phyloP scores from a whole-genome alignment of 2,888 invertebrate species.

The Hofmannophila pseudospretella region DNA sequence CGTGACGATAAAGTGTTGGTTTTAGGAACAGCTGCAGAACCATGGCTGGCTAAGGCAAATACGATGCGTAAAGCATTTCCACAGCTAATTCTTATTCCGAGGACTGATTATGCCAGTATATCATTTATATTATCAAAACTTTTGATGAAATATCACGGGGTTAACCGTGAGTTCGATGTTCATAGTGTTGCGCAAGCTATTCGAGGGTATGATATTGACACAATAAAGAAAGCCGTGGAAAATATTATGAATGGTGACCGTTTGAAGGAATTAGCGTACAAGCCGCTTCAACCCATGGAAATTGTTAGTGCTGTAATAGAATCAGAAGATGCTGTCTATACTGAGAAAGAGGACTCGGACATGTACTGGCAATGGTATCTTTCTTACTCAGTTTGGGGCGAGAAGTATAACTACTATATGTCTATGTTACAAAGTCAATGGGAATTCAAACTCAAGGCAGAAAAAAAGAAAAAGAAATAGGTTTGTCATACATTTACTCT shows the following conservation, averaged over 20 bases:
- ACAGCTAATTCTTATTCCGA: slow-evolving; percentile 72
- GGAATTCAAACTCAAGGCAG: slow-evolving; percentile 45
- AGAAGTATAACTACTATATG: slow-evolving; percentile 44
- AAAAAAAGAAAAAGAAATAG: slow-evolving; percentile 49
- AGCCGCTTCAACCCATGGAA: slow-evolving; percentile 72
- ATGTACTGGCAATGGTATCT: slow-evolving; percentile 72
- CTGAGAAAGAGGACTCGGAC: slow-evolving; percentile 56
- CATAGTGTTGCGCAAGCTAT: slow-evolving; percentile 76
- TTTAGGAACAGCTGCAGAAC: slow-evolving; percentile 82
- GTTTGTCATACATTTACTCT: too few relatives aligned
- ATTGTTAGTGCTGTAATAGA: slow-evolving; percentile 63
- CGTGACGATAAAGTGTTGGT: slow-evolving; percentile 82
- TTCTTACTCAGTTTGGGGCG: slow-evolving; percentile 49
- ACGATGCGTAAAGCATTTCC: slow-evolving; percentile 77
- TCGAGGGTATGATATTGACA: slow-evolving; percentile 71
- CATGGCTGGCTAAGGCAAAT: slow-evolving; percentile 77
- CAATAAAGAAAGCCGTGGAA: slow-evolving; percentile 60
- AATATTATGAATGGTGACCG: slow-evolving; percentile 64
- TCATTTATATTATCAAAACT: slow-evolving; percentile 72
- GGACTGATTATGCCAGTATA: slow-evolving; percentile 79
- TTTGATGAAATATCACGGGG: slow-evolving; percentile 77
- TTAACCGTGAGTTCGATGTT: slow-evolving; percentile 78
- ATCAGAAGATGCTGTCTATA: slow-evolving; percentile 39
- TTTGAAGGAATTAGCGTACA: slow-evolving; percentile 67
- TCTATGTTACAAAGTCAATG: slow-evolving; percentile 50